Conservation (phyloP, 2,113 vertebrate genomes). For the Proteles cristata region DNA sequence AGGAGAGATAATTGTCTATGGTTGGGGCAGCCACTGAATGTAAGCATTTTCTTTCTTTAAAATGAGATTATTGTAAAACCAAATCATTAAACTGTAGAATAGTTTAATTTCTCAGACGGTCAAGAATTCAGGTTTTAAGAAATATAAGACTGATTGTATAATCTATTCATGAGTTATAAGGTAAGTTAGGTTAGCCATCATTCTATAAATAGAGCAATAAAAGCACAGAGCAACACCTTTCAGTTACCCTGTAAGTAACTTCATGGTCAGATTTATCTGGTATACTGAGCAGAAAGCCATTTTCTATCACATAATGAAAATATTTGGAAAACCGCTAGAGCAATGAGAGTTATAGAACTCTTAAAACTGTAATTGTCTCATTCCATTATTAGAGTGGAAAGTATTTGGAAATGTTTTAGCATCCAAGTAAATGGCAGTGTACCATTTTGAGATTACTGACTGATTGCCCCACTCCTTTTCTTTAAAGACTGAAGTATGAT, state of each 20-base stretch:
- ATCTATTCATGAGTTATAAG: conserved; percentile 87
- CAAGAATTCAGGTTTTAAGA: conserved; percentile 75
- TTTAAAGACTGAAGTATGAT: not conserved
- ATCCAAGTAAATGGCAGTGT: conserved; percentile 84
- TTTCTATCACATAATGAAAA: conserved; percentile 88
- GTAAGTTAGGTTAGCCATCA: conserved; percentile 84
- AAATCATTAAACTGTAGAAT: conserved; percentile 44
- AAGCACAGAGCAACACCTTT: conserved; percentile 85
- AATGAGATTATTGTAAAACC: conserved; percentile 18
- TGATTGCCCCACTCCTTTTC: not conserved
- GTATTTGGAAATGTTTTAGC: conserved; percentile 71
- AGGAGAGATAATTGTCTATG: not conserved
- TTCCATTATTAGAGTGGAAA: conserved; percentile 67
- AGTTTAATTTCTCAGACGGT: conserved; percentile 62
- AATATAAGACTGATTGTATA: conserved; percentile 81
- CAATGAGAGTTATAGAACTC: conserved; percentile 82
- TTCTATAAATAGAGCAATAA: conserved; percentile 87
- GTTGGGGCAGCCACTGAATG: not conserved
- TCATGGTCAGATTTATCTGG: conserved; percentile 86
- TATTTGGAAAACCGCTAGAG: conserved; percentile 83
- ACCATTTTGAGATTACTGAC: conserved; percentile 47
- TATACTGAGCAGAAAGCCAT: conserved; percentile 88
- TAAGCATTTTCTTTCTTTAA: conserved; percentile 44
- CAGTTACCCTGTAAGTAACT: conserved; percentile 81
- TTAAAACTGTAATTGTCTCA: conserved; percentile 80